A percentile compares a stretch with the other conserved stretches of the same genome.
Conservation (phyloP, 2,888 invertebrate genomes). For the Xanthorhoe designata region DNA sequence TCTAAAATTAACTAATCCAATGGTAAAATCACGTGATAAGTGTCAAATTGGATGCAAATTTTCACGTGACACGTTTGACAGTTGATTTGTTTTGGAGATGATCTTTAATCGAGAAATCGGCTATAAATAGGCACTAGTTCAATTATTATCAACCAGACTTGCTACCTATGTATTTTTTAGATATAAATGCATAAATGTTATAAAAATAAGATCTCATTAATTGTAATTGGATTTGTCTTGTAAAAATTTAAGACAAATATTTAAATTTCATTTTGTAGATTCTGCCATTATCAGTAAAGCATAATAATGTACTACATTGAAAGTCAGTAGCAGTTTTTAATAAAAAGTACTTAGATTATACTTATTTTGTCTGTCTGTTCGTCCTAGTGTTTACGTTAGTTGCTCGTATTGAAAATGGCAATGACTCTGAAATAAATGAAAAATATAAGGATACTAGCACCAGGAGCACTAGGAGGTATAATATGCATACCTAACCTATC, state of each 20-base stretch:
- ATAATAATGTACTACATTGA: slow-evolving; percentile 1
- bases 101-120: no score
- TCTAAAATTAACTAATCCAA: no score
- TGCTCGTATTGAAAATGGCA: not conserved
- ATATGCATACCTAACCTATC: no score
- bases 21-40: no score
- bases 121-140: not conserved
- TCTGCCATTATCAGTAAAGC: slow-evolving; percentile 11
- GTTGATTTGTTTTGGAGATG: no score
- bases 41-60: no score
- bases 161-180: slow-evolving; percentile 8
- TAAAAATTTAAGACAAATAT: slow-evolving; percentile 5
- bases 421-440: not conserved
- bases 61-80: no score
- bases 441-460: not conserved
- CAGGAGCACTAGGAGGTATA: not conserved
- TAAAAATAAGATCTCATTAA: slow-evolving; percentile 47
- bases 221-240: slow-evolving; percentile 31
- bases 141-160: slow-evolving; percentile 7
- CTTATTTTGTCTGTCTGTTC: not conserved
- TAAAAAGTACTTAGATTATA: not conserved
- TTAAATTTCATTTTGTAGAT: not conserved
- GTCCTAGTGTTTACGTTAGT: not conserved
- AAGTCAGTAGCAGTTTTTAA: not conserved
- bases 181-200: slow-evolving; percentile 14